Evolutionary conservation across 1,140 invertebrate genomes (phyloP).

Genomic region (Aleiodes sp.): DNA sequence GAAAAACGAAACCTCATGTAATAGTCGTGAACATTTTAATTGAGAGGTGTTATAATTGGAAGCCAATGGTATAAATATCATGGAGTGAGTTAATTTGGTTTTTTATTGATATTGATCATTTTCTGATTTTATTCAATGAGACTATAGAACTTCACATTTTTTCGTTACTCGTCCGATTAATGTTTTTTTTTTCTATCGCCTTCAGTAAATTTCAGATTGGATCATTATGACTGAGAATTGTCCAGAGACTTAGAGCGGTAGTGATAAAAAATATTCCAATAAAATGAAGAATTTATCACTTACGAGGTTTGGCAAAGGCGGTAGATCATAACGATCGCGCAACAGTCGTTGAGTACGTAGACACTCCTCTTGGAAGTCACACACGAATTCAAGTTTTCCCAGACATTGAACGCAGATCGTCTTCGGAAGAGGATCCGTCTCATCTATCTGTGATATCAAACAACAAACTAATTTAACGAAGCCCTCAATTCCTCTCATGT

Average conservation of each 20-base stretch:
- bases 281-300: constrained; percentile 42
- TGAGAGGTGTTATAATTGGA: no score
- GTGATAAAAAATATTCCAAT: constrained; percentile 45
- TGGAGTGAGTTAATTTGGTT: no score
- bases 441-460: constrained; percentile 64
- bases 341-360: constrained; percentile 62
- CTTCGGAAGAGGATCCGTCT: constrained; percentile 64
- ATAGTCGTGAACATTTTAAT: no score
- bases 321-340: constrained; percentile 59
- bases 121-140: no score
- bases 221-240: background rate
- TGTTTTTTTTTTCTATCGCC: no score
- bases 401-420: constrained; percentile 65
- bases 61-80: no score
- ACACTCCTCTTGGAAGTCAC: constrained; percentile 66
- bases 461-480: constrained; percentile 41
- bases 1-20: no score
- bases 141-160: no score
- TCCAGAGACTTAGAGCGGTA: constrained; percentile 41
- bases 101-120: no score
- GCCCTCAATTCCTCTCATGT: background rate
- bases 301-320: constrained; percentile 58
- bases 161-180: no score
- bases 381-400: constrained; percentile 66
- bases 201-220: no score